These are phyloP conservation scores for Picus viridis DNA, from an alignment of 2,797 vertebrate species.

Conservation along the genomic window DNA sequence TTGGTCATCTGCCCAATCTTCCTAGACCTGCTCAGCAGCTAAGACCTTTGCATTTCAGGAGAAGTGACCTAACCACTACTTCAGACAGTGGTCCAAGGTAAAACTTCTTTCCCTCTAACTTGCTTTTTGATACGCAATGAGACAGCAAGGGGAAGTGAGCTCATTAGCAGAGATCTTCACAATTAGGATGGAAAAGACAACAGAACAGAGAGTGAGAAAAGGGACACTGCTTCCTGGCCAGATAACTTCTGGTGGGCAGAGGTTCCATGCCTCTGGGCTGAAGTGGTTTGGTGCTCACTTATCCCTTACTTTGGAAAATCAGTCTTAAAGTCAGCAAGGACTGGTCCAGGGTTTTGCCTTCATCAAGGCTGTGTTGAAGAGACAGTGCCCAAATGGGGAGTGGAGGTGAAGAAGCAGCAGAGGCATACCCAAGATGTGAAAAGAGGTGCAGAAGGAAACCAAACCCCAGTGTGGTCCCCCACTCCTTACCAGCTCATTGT, in stretches of 20 bases:
- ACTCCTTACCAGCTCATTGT: conserved; percentile 75
- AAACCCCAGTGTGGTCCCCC: fast-evolving
- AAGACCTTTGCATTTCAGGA: not conserved
- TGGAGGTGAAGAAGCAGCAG: not conserved
- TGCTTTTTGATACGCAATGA: not conserved
- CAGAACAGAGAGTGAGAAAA: not conserved
- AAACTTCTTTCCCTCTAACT: not conserved
- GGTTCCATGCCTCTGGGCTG: not conserved
- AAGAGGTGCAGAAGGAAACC: not conserved
- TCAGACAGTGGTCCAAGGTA: not conserved
- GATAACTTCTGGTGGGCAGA: not conserved
- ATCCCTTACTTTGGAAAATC: not conserved
- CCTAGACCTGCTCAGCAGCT: not conserved
- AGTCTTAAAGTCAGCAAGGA: not conserved
- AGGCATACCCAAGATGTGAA: not conserved
- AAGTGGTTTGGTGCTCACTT: not conserved
- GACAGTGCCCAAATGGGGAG: not conserved
- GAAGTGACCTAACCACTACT: not conserved
- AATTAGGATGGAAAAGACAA: not conserved
- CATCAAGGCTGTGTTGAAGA: not conserved
- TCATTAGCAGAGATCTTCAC: not conserved
- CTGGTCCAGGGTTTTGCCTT: not conserved
- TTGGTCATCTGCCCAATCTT: not conserved
- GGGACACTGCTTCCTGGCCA: not conserved
- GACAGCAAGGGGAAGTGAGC: not conserved